These are phyloP conservation scores for Cepaea hortensis DNA, from an alignment of 2,888 invertebrate genomes.

Conservation along the genomic window DNA sequence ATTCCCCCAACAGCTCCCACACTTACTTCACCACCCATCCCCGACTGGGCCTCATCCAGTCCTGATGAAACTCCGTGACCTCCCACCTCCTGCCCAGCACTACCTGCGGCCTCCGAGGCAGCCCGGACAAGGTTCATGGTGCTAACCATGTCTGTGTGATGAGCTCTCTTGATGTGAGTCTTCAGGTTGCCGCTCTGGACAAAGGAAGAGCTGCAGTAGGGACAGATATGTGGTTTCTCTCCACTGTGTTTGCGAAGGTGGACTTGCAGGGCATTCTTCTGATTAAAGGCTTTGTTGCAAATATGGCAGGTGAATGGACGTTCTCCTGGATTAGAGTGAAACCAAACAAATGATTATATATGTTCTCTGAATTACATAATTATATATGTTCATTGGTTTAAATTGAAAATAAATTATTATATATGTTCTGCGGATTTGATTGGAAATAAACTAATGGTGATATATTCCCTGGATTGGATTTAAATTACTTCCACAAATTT, in stretches of 20 bases:
- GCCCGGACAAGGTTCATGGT: slow-evolving; percentile 64
- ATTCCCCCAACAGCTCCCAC: slow-evolving; percentile 21
- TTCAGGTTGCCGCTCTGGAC: slow-evolving; percentile 76
- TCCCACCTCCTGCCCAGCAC: not conserved
- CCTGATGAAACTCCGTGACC: slow-evolving; percentile 12
- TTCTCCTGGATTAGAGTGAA: slow-evolving; percentile 63
- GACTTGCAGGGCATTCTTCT: slow-evolving; percentile 75
- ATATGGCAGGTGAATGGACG: slow-evolving; percentile 72
- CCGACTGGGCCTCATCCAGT: slow-evolving; percentile 37
- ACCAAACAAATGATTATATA: not conserved
- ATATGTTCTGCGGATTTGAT: too few species aligned
- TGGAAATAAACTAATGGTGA: too few species aligned
- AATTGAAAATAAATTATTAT: too few species aligned
- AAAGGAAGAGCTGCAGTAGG: slow-evolving; percentile 73
- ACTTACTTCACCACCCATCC: slow-evolving; percentile 38
- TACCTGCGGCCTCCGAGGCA: not conserved
- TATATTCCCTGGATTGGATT: too few species aligned
- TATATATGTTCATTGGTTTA: not conserved
- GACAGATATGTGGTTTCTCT: slow-evolving; percentile 72
- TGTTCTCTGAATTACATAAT: not conserved
- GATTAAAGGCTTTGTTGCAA: slow-evolving; percentile 74
- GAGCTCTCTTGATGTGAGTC: slow-evolving; percentile 75
- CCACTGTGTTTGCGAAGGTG: slow-evolving; percentile 75
- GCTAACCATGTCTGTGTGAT: slow-evolving; percentile 71
- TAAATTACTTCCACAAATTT: too few species aligned